These are phyloP conservation scores for Pandemis corylana DNA, from an alignment of 2,888 invertebrate species.

Conservation along the genomic window DNA sequence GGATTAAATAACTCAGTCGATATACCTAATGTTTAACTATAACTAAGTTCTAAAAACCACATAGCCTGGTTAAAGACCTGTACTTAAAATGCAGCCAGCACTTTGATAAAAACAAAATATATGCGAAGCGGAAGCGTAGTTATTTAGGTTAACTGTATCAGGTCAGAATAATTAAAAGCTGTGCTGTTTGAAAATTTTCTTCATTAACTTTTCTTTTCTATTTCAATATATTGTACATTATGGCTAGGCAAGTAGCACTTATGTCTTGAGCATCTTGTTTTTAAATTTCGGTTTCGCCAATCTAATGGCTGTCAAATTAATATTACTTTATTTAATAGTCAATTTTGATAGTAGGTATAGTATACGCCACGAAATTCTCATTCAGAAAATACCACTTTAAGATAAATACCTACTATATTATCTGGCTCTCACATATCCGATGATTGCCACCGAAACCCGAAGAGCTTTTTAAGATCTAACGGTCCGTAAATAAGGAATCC, in stretches of 20 bases:
- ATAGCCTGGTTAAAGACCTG: constrained; percentile 8
- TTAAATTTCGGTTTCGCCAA: too few relatives aligned
- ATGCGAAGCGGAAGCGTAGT: background rate
- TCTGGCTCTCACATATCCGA: constrained; percentile 2
- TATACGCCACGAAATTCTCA: background rate
- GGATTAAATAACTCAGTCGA: background rate
- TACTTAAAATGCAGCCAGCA: constrained; percentile 11
- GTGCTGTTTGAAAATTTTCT: background rate
- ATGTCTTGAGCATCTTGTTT: too few relatives aligned
- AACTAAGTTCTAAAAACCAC: background rate
- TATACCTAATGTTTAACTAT: background rate
- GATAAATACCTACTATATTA: background rate
- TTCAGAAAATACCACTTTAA: background rate
- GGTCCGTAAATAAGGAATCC: background rate
- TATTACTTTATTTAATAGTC: too few relatives aligned
- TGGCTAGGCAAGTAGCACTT: too few relatives aligned
- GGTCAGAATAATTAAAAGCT: constrained; percentile 24
- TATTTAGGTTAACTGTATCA: constrained; percentile 24
- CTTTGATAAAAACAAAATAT: constrained; percentile 9
- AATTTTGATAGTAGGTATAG: too few relatives aligned
- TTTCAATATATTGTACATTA: too few relatives aligned
- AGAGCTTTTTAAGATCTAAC: constrained; percentile 9
- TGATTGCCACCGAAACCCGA: background rate
- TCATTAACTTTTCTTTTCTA: too few relatives aligned
- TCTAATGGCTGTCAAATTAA: too few relatives aligned